These are phyloP conservation scores for Anisognathus igniventris DNA, from an alignment of 2,797 vertebrate species.

Conservation along the genomic window DNA sequence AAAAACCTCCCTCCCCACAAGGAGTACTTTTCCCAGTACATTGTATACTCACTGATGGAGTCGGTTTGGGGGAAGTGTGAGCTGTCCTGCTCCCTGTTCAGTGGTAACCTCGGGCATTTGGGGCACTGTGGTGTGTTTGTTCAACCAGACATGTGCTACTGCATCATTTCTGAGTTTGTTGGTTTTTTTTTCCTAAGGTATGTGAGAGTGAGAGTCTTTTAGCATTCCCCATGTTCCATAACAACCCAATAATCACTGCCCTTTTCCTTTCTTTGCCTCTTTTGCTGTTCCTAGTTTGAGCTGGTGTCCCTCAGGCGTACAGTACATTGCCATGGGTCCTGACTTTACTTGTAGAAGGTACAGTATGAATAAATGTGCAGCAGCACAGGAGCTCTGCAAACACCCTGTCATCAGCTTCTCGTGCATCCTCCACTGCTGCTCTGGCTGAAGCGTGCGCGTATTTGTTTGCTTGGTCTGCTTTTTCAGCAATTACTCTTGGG, in stretches of 20 bases:
- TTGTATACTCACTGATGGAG: fast-evolving
- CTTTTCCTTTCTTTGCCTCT: conserved; percentile 70
- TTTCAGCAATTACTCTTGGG: background rate
- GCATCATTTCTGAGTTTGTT: background rate
- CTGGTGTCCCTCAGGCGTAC: conserved; percentile 84
- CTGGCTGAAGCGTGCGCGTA: conserved; percentile 37
- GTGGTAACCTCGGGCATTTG: background rate
- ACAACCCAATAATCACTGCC: conserved; percentile 51
- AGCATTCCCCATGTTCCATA: background rate
- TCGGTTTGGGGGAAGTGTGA: background rate
- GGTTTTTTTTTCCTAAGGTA: background rate
- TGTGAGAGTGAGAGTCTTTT: conserved; percentile 26
- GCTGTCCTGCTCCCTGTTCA: background rate
- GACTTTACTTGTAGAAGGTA: conserved; percentile 84
- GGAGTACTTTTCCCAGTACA: background rate
- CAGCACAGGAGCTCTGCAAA: background rate
- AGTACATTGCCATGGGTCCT: conserved; percentile 74
- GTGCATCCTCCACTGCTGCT: background rate
- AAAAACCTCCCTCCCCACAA: background rate
- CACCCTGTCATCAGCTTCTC: background rate
- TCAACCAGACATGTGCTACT: background rate
- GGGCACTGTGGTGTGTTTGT: background rate
- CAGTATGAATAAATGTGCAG: conserved; percentile 54
- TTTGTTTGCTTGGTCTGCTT: conserved; percentile 35
- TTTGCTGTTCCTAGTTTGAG: conserved; percentile 79